phyloP scores from a whole-genome alignment of 2,888 invertebrate species.

The Drymonia ruficornis region DNA sequence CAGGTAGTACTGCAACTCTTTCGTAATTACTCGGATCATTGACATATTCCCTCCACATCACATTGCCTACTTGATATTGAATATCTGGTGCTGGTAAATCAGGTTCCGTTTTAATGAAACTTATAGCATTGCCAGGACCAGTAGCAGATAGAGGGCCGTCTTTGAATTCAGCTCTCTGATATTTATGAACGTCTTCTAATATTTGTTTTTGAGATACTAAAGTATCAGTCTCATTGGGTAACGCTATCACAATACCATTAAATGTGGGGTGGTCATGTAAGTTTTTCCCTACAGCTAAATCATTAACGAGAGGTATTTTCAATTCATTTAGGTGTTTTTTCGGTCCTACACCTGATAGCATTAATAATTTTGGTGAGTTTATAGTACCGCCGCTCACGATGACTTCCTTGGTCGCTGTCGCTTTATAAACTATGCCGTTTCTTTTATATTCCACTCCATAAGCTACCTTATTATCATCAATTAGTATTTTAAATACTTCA shows the following conservation, averaged over 20 bases:
- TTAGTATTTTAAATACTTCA: conserved; percentile 80
- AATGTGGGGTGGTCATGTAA: conserved; percentile 74
- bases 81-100: conserved; percentile 84
- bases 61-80: conserved; percentile 71
- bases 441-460: conserved; percentile 53
- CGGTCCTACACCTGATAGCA: conserved; percentile 67
- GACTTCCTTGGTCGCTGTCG: conserved; percentile 60
- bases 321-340: conserved; percentile 52
- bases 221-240: conserved; percentile 80
- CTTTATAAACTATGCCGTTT: conserved; percentile 40
- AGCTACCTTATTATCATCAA: conserved; percentile 69
- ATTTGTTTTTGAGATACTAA: conserved; percentile 61
- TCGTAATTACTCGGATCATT: conserved; percentile 67
- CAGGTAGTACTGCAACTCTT: conserved; percentile 67
- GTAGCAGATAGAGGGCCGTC: conserved; percentile 80
- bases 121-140: conserved; percentile 81
- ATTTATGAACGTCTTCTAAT: conserved; percentile 64
- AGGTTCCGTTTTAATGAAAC: conserved; percentile 82
- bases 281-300: conserved; percentile 69
- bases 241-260: conserved; percentile 74
- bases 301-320: conserved; percentile 50
- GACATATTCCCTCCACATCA: conserved; percentile 68
- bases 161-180: conserved; percentile 56
- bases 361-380: conserved; percentile 60
- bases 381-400: conserved; percentile 60